Conservation (phyloP, 2,113 vertebrate species). For the Myocastor coypus region DNA sequence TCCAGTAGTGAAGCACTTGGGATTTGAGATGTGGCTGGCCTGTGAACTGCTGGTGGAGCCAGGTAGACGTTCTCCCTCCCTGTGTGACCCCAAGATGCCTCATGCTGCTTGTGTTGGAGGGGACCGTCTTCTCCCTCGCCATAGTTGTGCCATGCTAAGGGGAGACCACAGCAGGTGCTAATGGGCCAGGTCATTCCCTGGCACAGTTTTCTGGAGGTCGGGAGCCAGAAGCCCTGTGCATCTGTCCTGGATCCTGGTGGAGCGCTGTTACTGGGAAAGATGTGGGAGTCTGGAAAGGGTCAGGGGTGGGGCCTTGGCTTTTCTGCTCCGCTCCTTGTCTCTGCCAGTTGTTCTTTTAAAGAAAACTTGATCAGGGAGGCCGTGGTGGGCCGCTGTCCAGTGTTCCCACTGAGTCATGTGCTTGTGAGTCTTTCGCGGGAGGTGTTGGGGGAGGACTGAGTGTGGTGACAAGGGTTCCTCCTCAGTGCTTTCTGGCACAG, state of each 20-base stretch:
- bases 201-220: neutral
- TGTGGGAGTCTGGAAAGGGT: neutral
- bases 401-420: neutral
- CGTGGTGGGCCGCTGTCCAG: neutral
- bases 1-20: neutral
- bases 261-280: neutral
- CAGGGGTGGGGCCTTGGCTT: neutral
- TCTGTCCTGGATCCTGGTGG: neutral
- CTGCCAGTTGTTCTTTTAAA: neutral
- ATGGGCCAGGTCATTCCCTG: neutral
- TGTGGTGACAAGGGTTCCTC: neutral
- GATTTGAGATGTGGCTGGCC: neutral
- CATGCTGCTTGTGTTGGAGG: neutral
- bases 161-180: neutral
- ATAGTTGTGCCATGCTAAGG: neutral
- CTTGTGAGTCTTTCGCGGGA: neutral
- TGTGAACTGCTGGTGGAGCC: neutral
- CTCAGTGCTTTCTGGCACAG: neutral
- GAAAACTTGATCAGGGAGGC: neutral
- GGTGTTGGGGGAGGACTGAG: no score
- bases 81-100: neutral
- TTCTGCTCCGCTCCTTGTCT: fast-evolving
- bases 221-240: neutral
- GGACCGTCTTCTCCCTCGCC: neutral
- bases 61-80: neutral